Base-by-base conservation (phyloP, 1,140 invertebrate genomes). In the Eumeta japonica region DNA sequence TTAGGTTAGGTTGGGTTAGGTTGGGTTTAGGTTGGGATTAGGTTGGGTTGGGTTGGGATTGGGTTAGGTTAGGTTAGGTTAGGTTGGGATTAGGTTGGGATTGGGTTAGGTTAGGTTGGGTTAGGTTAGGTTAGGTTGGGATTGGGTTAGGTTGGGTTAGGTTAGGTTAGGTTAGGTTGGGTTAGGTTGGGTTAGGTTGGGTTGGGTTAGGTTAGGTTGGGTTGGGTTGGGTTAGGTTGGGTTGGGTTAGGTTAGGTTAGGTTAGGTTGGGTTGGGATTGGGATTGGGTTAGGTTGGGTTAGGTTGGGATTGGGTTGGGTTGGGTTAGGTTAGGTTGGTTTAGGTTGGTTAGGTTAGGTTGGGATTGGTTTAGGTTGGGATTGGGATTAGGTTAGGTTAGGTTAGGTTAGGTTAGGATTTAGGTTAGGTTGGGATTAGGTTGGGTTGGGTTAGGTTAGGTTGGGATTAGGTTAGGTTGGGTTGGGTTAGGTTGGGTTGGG, bases 61-160 rank as follows among this genome's bases (percentile, higher is more conserved):
- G n/a, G 38, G 38, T 40, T 40, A 34, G 38, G 38, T 34, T 34
- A 34, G 32, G 32, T 34, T 34, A 34, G 32, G n/a, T n/a, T n/a
- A n/a, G n/a, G n/a, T n/a, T n/a, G n/a, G n/a, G n/a, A n/a, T n/a
- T n/a, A n/a, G n/a, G n/a, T n/a, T n/a, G n/a, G n/a, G n/a, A n/a
- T n/a, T n/a, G n/a, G n/a, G n/a, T n/a, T n/a, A n/a, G n/a, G 18
- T 40, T 40, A 34, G 38, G 31, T 33, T 39, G 32, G 37, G 38
- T 55, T 48, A 46, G 55, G 51, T n/a, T n/a, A n/a, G n/a, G n/a
- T n/a, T n/a, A n/a, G n/a, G n/a, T n/a, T n/a, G n/a, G n/a, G n/a
- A n/a, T 59, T 45, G 51, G 55, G 50, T 54, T 48, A 50, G 50
- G 48, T 54, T 54, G 50, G 50, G 54, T 54, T 48, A 45, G 41